Evolutionary conservation across 2,113 vertebrate species (phyloP).

Genomic region (Zosterops pallidus): DNA sequence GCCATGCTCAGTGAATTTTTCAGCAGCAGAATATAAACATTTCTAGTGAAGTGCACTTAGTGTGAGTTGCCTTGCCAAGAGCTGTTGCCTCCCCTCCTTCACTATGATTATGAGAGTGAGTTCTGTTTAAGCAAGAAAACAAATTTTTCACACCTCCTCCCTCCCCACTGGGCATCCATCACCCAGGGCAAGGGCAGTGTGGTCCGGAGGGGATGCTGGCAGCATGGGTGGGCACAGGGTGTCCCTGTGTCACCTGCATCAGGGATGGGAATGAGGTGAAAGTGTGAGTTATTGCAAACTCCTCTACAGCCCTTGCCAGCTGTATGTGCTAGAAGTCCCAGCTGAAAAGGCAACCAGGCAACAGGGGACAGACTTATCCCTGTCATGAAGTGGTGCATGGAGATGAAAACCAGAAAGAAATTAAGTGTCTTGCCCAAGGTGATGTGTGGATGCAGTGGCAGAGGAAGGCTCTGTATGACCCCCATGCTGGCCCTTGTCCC

Average conservation of each 20-base stretch:
- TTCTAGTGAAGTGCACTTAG: slow-evolving; percentile 32
- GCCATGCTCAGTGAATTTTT: not conserved
- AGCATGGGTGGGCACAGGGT: not conserved
- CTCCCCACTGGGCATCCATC: not conserved
- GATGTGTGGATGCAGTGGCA: not conserved
- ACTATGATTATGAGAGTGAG: not conserved
- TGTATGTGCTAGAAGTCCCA: not conserved
- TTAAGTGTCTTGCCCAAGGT: not conserved
- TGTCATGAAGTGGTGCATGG: not conserved
- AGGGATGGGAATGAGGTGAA: not conserved
- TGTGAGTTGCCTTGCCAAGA: slow-evolving; percentile 23
- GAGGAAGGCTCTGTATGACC: not conserved
- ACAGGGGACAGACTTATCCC: not conserved
- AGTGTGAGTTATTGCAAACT: not conserved
- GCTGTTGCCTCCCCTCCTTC: slow-evolving; percentile 12
- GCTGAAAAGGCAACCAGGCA: not conserved
- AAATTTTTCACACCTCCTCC: not conserved
- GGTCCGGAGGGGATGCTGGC: not conserved
- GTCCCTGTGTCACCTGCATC: not conserved
- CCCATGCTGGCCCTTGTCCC: not conserved
- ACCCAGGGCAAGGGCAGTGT: not conserved
- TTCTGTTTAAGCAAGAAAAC: not conserved
- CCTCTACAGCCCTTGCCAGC: rapidly evolving
- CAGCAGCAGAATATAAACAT: slow-evolving; percentile 41
- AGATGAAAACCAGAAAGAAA: not conserved